A percentile compares a stretch with the other conserved stretches of the same genome.
Evolutionary conservation across 2,888 invertebrate genomes (phyloP).

Genomic region (Hypercompe scribonia): DNA sequence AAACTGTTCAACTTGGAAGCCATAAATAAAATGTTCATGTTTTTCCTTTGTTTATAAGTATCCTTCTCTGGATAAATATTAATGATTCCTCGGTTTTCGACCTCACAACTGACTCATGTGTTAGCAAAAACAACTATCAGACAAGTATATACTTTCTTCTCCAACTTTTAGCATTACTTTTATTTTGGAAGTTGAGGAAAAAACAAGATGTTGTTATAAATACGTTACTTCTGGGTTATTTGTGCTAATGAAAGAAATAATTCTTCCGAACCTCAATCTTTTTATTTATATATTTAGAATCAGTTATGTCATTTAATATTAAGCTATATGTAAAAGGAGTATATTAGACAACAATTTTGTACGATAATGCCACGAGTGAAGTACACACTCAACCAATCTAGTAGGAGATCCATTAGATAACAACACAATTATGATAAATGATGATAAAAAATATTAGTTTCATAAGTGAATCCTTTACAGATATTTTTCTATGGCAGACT

Average conservation of each 20-base stretch:
- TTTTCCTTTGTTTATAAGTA: constrained; percentile 20
- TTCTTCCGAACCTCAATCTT: not conserved
- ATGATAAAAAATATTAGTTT: too few relatives aligned
- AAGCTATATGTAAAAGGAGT: not conserved
- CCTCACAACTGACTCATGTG: constrained; percentile 19
- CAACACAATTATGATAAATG: too few relatives aligned
- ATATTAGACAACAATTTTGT: too few relatives aligned
- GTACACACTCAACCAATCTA: not conserved
- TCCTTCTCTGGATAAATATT: constrained; percentile 13
- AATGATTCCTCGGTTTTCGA: constrained; percentile 11
- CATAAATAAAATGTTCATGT: constrained; percentile 21
- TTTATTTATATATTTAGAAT: not conserved
- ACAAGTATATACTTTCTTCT: constrained; percentile 24
- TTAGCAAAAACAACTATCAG: constrained; percentile 37
- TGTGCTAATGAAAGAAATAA: constrained; percentile 7
- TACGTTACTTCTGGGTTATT: constrained; percentile 29
- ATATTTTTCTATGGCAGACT: too few relatives aligned
- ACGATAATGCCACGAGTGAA: not conserved
- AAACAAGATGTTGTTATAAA: constrained; percentile 47
- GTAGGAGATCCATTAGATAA: not conserved
- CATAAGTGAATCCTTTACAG: too few relatives aligned
- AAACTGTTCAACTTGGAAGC: constrained; percentile 8
- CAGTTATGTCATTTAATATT: not conserved
- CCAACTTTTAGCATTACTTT: constrained; percentile 38
- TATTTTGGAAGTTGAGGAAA: constrained; percentile 33